These are phyloP conservation scores for Gambusia affinis DNA, from an alignment of 2,113 vertebrate species.

Conservation along the genomic window DNA sequence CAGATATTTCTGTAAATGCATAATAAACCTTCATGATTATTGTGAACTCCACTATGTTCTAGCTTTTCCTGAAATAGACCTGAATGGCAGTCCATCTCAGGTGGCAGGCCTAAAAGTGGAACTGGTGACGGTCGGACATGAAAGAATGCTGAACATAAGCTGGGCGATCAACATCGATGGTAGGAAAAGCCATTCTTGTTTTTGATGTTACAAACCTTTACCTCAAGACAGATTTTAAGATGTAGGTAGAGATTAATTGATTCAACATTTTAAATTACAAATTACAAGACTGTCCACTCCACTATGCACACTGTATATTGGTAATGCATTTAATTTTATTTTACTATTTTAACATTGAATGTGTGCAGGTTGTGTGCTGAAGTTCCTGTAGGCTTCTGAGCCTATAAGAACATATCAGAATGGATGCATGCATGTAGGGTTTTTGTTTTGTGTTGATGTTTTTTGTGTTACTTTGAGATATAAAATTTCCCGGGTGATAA, in stretches of 20 bases:
- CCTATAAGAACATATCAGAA: no score
- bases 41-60: background rate
- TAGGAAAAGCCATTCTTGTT: conserved; percentile 42
- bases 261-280: background rate
- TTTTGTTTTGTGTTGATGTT: no score
- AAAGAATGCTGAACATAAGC: conserved; percentile 74
- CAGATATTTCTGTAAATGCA: background rate
- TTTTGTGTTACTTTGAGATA: no score
- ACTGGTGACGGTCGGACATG: background rate
- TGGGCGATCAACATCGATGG: conserved; percentile 82
- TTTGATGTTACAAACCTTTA: background rate
- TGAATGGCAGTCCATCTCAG: conserved; percentile 50
- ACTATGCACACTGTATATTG: background rate
- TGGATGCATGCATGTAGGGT: no score
- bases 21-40: background rate
- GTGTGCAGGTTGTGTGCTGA: no score
- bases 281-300: background rate
- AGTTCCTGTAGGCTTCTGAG: no score
- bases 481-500: no score
- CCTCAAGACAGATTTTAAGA: background rate
- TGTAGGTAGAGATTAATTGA: background rate
- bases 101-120: conserved; percentile 52
- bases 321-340: background rate
- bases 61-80: rapidly evolving
- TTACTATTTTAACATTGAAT: no score